A percentile compares a stretch with the other conserved stretches of the same genome.
phyloP scores from a whole-genome alignment of 2,888 invertebrate species.

The Lissocephala sabroskyi region DNA sequence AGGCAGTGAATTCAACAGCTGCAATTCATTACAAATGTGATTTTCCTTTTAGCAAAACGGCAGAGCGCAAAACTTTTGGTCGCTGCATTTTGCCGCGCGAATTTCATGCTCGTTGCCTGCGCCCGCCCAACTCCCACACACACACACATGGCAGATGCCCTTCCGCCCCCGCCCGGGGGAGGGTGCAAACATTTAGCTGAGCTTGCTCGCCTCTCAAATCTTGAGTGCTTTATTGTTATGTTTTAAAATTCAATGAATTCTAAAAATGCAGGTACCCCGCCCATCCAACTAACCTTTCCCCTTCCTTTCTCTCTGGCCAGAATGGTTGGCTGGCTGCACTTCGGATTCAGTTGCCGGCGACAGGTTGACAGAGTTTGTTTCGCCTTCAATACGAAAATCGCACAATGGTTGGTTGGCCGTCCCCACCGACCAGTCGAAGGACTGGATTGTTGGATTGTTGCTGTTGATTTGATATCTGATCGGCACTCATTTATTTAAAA shows the following conservation, averaged over 20 bases:
- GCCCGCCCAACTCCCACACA: slow-evolving; percentile 3
- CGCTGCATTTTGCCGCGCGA: slow-evolving; percentile 41
- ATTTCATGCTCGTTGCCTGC: slow-evolving; percentile 52
- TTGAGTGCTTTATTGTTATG: slow-evolving; percentile 69
- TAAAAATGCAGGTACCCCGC: slow-evolving; percentile 44
- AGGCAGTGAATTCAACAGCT: slow-evolving; percentile 40
- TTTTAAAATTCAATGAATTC: slow-evolving; percentile 69
- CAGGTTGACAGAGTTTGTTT: slow-evolving; percentile 43
- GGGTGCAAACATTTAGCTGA: too few relatives aligned
- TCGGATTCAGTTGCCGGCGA: slow-evolving; percentile 26
- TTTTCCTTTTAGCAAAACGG: slow-evolving; percentile 30
- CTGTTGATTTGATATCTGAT: slow-evolving; percentile 13
- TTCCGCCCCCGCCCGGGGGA: neutral
- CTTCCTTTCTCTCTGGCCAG: slow-evolving; percentile 11
- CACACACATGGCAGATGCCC: neutral
- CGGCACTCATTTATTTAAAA: slow-evolving; percentile 43
- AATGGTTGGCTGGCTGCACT: slow-evolving; percentile 10
- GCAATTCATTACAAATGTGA: slow-evolving; percentile 58
- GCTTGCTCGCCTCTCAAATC: slow-evolving; percentile 19
- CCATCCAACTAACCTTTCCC: neutral
- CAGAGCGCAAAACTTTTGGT: slow-evolving; percentile 21
- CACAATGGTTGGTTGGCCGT: slow-evolving; percentile 24
- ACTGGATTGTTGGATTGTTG: slow-evolving; percentile 6
- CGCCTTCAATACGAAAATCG: slow-evolving; percentile 47
- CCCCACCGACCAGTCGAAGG: too few relatives aligned